Evolutionary conservation across 2,113 vertebrate species (phyloP).

Genomic region (Gopherus evgoodei): DNA sequence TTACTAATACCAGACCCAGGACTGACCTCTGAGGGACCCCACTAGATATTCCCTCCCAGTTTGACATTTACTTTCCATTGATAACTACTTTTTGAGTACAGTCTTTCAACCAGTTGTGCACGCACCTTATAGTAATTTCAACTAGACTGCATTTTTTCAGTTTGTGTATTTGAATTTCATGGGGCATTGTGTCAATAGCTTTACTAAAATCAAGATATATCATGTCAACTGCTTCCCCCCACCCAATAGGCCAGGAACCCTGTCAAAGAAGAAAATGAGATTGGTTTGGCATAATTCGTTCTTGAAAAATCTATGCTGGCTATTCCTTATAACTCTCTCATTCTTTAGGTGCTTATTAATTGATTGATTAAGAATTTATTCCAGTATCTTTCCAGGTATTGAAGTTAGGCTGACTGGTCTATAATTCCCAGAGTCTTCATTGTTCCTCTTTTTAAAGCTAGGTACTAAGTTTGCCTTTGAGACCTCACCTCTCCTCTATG

Average conservation of each 20-base stretch:
- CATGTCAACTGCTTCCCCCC: background rate
- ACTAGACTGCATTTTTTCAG: background rate
- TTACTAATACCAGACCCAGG: background rate
- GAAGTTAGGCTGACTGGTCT: background rate
- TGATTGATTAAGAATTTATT: background rate
- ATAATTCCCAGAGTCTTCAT: background rate
- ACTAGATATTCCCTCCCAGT: background rate
- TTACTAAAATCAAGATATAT: background rate
- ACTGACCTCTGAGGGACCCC: background rate
- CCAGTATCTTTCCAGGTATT: background rate
- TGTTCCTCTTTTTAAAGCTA: too few species aligned
- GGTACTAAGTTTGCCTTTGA: background rate
- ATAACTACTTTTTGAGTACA: background rate
- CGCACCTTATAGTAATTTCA: background rate
- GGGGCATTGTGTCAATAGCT: background rate
- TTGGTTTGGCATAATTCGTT: background rate
- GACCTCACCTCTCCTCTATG: background rate
- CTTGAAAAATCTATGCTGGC: background rate
- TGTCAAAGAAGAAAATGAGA: background rate
- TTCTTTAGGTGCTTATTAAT: background rate
- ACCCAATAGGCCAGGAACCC: background rate
- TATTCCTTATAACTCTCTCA: background rate
- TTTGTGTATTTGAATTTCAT: background rate
- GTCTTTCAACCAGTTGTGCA: background rate
- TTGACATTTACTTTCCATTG: background rate